Evolutionary conservation across 1,140 invertebrate genomes (phyloP).

Genomic region (Globodera rostochiensis): DNA sequence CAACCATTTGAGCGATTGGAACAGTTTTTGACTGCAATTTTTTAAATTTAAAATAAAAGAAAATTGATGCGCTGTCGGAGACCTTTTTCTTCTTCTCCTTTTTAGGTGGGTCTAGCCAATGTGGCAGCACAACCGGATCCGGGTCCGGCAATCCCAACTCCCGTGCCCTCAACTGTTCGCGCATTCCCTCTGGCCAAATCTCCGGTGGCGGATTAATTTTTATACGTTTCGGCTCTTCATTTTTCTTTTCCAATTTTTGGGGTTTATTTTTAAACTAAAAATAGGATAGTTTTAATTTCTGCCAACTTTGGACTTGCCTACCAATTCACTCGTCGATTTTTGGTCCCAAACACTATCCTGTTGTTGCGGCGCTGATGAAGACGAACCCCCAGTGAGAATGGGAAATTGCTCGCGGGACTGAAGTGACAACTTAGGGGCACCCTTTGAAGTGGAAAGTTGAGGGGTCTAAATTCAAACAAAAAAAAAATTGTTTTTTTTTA

Average conservation of each 20-base stretch:
- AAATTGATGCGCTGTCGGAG: background rate
- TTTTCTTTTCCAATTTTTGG: background rate
- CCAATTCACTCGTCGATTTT: constrained; percentile 25
- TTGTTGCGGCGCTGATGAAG: background rate
- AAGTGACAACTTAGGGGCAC: constrained; percentile 24
- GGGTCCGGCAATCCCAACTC: constrained; percentile 39
- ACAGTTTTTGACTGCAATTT: constrained; percentile 22
- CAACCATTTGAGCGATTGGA: constrained; percentile 15
- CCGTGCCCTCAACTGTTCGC: constrained; percentile 34
- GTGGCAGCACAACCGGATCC: constrained; percentile 16
- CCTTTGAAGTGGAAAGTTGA: background rate
- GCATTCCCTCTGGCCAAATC: constrained; percentile 45
- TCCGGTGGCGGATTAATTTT: constrained; percentile 42
- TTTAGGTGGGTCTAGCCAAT: constrained; percentile 39
- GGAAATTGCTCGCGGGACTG: constrained; percentile 39
- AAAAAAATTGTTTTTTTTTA: constrained; percentile 3
- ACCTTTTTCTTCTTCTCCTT: constrained; percentile 49
- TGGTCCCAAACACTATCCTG: constrained; percentile 27
- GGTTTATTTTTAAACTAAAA: constrained; percentile 14
- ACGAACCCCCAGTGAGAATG: constrained; percentile 8
- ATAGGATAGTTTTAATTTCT: background rate
- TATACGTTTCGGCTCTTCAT: constrained; percentile 31
- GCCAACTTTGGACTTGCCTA: background rate
- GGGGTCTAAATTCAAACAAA: constrained; percentile 21
- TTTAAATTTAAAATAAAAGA: background rate